Evolutionary conservation across 2,113 vertebrate species (phyloP), one percentile per base, ranked within the genome.

Genomic region (Cettia cetti): DNA sequence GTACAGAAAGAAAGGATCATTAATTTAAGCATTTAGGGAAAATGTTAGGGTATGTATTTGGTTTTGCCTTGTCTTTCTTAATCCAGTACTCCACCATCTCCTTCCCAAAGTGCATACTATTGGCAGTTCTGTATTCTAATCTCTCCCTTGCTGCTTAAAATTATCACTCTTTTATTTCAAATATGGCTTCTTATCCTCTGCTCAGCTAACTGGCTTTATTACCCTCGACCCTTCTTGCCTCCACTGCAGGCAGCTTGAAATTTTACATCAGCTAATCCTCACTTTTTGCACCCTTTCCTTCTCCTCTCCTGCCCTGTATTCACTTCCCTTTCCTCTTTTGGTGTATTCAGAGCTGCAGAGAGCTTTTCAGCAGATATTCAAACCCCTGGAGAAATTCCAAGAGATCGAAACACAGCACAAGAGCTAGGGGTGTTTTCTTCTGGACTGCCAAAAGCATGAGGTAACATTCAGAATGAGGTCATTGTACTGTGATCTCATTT

Each of bases 131-230:
- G 52, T 95, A 77, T 97, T 97, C 93, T 97, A 97, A 96, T 96
- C 92, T 97, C 88, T 94, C 89, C 90, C 94, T 97, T 96, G 86
- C 95, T 98, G 96, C 96, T 98, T 97, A 97, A 97, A 97, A 97
- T 98, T 95, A 97, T 97, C 97, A 97, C 96, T 97, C 90, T 82
- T 96, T 97, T 97, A 96, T 97, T 98, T 98, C 84, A 97, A 97
- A 97, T 96, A 96, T 95, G 96, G 66, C 83, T 97, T 95, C 94
- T 97, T 97, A 97, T 96, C 92, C 96, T 97, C 97, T 92, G 82
- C 96, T 95, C 64, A 15, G 60, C 89, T 97, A 98, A 97, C 96
- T 98, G 95, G 83, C 94, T 97, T 98, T 97, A 96, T 97, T 98
- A 97, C 90, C 91, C 82, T 97, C 65, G 56, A 97, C 94, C 89